Evolutionary conservation across 1,140 invertebrate species (phyloP).

Genomic region (Drosophila guanche): DNA sequence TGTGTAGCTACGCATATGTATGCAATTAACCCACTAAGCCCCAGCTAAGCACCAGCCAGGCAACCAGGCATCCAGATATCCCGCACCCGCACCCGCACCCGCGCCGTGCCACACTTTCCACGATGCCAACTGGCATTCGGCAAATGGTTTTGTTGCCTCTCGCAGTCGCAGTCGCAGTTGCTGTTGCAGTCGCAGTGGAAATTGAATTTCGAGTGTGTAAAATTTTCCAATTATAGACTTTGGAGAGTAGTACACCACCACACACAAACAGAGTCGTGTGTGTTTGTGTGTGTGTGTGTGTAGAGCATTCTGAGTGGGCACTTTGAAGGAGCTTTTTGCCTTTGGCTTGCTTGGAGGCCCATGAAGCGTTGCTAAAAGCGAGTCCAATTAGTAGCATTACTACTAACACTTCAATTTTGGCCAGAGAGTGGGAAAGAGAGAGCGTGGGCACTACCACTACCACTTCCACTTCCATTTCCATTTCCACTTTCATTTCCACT

Average conservation of each 20-base stretch:
- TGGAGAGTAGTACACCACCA: conserved; percentile 22
- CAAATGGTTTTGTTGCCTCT: background rate
- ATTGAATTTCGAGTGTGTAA: conserved; percentile 80
- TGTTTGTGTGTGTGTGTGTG: background rate
- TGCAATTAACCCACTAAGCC: conserved; percentile 36
- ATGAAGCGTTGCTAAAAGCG: conserved; percentile 75
- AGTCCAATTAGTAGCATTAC: conserved; percentile 82
- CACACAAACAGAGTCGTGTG: background rate
- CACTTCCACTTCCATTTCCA: background rate
- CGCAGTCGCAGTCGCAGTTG: no score
- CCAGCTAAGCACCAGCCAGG: conserved; percentile 2
- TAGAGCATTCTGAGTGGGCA: conserved; percentile 26
- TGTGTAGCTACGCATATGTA: no score
- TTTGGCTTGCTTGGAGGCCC: conserved; percentile 41
- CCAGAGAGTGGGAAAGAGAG: conserved; percentile 24
- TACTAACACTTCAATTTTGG: conserved; percentile 81
- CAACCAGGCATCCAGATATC: background rate
- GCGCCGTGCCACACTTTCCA: conserved; percentile 7
- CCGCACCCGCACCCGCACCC: background rate
- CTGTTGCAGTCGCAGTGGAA: conserved; percentile 35
- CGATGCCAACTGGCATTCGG: conserved; percentile 13
- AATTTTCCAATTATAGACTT: conserved; percentile 81
- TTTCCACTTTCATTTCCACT: background rate
- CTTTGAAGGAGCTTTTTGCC: conserved; percentile 49
- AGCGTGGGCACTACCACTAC: background rate